Conservation (phyloP, 2,888 invertebrate species). For the Conistra vaccinii region DNA sequence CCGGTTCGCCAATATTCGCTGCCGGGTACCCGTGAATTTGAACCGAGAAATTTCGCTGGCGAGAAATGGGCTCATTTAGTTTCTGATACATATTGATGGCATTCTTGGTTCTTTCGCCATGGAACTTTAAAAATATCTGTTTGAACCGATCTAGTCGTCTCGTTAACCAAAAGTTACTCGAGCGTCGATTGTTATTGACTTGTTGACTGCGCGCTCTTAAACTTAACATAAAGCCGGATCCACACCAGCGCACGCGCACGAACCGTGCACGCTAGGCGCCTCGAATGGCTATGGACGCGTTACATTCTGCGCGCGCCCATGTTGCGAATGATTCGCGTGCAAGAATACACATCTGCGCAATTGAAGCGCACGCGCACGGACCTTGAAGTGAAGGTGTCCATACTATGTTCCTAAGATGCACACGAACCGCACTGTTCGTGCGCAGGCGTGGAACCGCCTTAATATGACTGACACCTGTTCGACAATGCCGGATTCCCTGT, state of each 20-base stretch:
- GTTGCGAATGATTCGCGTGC: too few relatives aligned
- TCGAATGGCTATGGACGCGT: too few relatives aligned
- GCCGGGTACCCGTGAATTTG: background rate
- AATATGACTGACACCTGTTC: slow-evolving; percentile 7
- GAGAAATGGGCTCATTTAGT: background rate
- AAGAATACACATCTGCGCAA: too few relatives aligned
- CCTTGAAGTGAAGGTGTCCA: too few relatives aligned
- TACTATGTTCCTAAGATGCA: too few relatives aligned
- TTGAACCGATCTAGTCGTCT: slow-evolving; percentile 24
- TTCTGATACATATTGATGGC: background rate
- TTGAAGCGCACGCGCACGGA: too few relatives aligned
- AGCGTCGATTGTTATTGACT: background rate
- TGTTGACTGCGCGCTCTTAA: background rate
- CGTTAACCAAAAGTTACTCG: slow-evolving; percentile 1
- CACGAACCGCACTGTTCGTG: too few relatives aligned
- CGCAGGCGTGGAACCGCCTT: too few relatives aligned
- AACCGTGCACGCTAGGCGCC: too few relatives aligned
- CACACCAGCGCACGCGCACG: too few relatives aligned
- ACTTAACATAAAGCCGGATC: background rate
- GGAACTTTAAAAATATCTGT: slow-evolving; percentile 3
- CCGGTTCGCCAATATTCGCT: background rate
- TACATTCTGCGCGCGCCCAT: too few relatives aligned
- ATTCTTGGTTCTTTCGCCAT: background rate
- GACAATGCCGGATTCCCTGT: slow-evolving; percentile 18
- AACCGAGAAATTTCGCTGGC: background rate